Evolutionary conservation across 2,888 invertebrate species (phyloP), one percentile per base, ranked within the genome.

Genomic region (Tenthredo livida): DNA sequence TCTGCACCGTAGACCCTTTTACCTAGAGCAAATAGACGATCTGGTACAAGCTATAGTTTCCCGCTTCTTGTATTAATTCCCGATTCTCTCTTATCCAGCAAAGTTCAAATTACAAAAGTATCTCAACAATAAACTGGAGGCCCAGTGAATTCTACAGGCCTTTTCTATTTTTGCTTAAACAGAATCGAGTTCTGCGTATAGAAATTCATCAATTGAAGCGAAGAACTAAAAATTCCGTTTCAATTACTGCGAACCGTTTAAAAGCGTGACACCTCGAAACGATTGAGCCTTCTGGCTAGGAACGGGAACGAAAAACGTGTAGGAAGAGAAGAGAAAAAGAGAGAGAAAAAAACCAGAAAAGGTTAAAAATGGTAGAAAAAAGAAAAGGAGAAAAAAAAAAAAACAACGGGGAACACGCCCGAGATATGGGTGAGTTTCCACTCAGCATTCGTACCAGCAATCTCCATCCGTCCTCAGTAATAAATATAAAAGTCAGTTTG

Each of bases 401-500:
- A 91, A 91, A 92, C 90, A 90, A 89, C 89, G 87, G 2, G 87
- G 9, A n/a, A 73, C 21, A 47, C 17, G 40, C 10, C 43, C 21
- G 9, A 54, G 33, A 88, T 89, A 88, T 89, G 88, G 89, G 87
- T 88, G 88, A 88, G 87, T 88, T 88, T 83, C 84, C 88, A 89
- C 89, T 87, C 88, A 85, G 86, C 84, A 85, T 85, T 85, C 86
- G 86, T 67, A 67, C 86, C 87, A 87, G 89, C 90, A 91, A 90
- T 92, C 89, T 89, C 89, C 88, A 88, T 86, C 88, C 89, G 89
- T 89, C 89, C 90, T 89, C 91, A 89, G 91, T 92, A 91, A 91
- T 92, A 92, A 92, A 92, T 92, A 92, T 92, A 91, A 92, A 92
- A 92, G 92, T 92, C 90, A 88, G 87, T 87, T 85, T 85, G 85